phyloP scores from a whole-genome alignment of 2,113 vertebrate genomes.

The Phoenicopterus ruber region DNA sequence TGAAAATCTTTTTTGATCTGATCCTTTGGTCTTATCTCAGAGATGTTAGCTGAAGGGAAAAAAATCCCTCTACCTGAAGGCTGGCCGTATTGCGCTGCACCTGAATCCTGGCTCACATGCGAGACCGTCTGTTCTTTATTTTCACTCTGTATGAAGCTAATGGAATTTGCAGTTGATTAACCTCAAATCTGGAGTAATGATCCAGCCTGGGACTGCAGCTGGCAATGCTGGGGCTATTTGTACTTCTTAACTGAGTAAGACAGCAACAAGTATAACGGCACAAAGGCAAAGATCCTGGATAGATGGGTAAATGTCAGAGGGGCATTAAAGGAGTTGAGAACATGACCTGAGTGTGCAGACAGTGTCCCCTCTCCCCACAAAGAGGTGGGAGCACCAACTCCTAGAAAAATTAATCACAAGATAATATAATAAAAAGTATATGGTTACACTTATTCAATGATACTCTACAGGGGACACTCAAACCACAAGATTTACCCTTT shows the following conservation, averaged over 20 bases:
- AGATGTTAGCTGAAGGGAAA: constrained; percentile 9
- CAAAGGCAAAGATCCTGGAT: not conserved
- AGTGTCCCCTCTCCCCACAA: rapidly evolving
- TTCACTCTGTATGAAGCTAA: constrained; percentile 79
- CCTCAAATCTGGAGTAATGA: constrained; percentile 78
- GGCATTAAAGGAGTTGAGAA: not conserved
- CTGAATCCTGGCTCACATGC: constrained; percentile 67
- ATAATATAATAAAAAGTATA: not conserved
- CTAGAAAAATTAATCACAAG: not conserved
- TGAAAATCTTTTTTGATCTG: constrained; percentile 17
- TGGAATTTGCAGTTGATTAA: constrained; percentile 84
- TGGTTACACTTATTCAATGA: not conserved
- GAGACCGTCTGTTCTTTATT: constrained; percentile 76
- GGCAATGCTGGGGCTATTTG: constrained; percentile 62
- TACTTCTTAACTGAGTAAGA: constrained; percentile 71
- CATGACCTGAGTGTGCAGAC: not conserved
- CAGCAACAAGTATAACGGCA: constrained; percentile 72
- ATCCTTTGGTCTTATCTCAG: constrained; percentile 9
- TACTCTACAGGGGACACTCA: not conserved
- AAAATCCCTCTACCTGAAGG: constrained; percentile 63
- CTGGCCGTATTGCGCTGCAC: constrained; percentile 62
- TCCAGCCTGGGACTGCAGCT: constrained; percentile 73
- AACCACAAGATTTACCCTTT: not conserved
- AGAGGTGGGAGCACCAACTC: not conserved
- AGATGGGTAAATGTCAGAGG: not conserved